Evolutionary conservation across 2,113 vertebrate species (phyloP).

Genomic region (Vombatus ursinus): DNA sequence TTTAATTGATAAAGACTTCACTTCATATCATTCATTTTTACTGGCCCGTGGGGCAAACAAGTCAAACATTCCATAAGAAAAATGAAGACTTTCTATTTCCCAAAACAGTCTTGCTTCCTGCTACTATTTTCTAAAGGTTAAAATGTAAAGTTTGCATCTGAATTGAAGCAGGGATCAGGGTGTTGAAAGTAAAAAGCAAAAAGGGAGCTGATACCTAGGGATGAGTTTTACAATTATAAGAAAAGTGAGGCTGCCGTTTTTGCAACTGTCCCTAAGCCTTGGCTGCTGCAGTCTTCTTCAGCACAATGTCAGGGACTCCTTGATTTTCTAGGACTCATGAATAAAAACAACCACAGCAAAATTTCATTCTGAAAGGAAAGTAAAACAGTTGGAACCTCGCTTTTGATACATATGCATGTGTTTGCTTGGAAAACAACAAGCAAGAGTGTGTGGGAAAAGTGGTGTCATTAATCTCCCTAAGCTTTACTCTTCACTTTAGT

Average conservation of each 20-base stretch:
- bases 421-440: background rate
- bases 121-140: background rate
- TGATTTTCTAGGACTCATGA: background rate
- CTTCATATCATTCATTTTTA: background rate
- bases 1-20: background rate
- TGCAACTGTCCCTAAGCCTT: background rate
- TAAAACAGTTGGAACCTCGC: background rate
- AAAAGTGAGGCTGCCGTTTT: background rate
- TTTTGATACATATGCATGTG: background rate
- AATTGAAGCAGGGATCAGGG: background rate
- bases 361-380: background rate
- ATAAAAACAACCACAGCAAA: background rate
- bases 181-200: background rate
- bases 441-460: background rate
- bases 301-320: background rate
- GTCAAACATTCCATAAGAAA: background rate
- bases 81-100: background rate
- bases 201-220: background rate
- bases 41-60: background rate
- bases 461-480: background rate
- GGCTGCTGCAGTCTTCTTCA: background rate
- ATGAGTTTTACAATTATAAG: background rate
- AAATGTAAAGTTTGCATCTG: background rate
- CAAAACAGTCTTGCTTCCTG: background rate
- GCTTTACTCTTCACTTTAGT: background rate